Evolutionary conservation across 2,113 vertebrate genomes (phyloP), one percentile per base, ranked within the genome.

Genomic region (Garra rufa): DNA sequence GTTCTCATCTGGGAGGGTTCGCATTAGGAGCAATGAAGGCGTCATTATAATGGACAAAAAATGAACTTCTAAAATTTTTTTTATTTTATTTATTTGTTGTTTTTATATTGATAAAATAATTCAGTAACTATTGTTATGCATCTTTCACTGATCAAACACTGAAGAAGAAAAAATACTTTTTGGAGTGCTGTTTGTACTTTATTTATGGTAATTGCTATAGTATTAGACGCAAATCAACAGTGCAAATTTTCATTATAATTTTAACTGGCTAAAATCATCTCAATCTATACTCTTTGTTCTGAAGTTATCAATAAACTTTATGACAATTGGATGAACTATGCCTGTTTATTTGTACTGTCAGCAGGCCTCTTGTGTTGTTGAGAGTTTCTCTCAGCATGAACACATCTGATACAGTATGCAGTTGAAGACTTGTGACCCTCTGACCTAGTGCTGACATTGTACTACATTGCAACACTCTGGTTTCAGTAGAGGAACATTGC

Each of bases 21-120:
- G 24, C 75, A 87, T 93, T 81, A 93, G 90, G 76, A 92, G 92
- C 9, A 83, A 87, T 43, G 55, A 89, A 24, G 86, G 86, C 9
- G 77, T 46, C 9, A 9, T 91, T 73, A 83, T 91, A 15, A 91
- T 86, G 59, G 90, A 92, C 11, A 87, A 88, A 83, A 92, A 88
- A 21, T 87, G 44, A 92, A n/a, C 50, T 28, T 50, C 21, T 11
- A 41, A 69, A 17, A 67, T 38, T 0, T 34, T 61, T 71, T 43
- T 34, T 6, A 57, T 28, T n/a, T 14, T 24, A 24, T n/a, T 44
- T 46, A 30, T 57, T 46, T n/a, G 14, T 17, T 44, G 11, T 61
- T 57, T 59, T 61, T 43, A 24, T n/a, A 34, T 19, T 30, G 24
- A 17, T 3, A 19, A 75, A 34, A n/a, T 2, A 14, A 34, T 19